These are phyloP conservation scores for Cacoxenus indagator DNA, from an alignment of 2,888 invertebrate species.

Conservation along the genomic window DNA sequence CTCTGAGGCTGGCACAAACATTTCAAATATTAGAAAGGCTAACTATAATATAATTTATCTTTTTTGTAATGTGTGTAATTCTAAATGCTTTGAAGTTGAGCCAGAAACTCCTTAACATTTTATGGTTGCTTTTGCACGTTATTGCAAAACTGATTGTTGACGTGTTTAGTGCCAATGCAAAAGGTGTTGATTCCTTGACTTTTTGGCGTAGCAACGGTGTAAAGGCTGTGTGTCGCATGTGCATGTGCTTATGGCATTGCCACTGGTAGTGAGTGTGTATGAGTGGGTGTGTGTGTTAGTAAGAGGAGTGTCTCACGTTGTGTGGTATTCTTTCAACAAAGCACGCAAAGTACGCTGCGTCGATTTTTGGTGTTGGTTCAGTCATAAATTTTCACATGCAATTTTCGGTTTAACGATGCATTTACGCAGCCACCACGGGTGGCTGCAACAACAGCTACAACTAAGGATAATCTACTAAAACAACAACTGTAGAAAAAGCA, in stretches of 20 bases:
- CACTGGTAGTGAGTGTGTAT: neutral
- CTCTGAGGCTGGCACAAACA: too few species aligned
- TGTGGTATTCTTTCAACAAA: constrained; percentile 16
- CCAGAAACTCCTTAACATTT: neutral
- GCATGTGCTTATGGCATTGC: neutral
- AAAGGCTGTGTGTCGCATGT: neutral
- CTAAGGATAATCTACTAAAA: constrained; percentile 4
- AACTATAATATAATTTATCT: too few species aligned
- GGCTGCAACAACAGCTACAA: constrained; percentile 38
- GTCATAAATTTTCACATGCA: constrained; percentile 64
- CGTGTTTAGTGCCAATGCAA: constrained; percentile 50
- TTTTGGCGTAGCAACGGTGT: neutral
- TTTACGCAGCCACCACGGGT: constrained; percentile 61
- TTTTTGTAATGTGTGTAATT: too few species aligned
- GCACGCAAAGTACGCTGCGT: too few species aligned
- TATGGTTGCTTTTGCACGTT: constrained; percentile 9
- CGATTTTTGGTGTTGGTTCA: constrained; percentile 48
- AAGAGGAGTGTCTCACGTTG: neutral
- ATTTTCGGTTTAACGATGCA: constrained; percentile 66
- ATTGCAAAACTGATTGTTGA: constrained; percentile 24
- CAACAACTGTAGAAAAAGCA: neutral
- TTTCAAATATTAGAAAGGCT: too few species aligned
- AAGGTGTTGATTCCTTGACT: constrained; percentile 7
- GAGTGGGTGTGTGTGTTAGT: neutral
- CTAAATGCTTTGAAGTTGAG: too few species aligned